These are phyloP conservation scores for Cherax quadricarinatus DNA, from an alignment of 1,140 invertebrate genomes.

Conservation along the genomic window DNA sequence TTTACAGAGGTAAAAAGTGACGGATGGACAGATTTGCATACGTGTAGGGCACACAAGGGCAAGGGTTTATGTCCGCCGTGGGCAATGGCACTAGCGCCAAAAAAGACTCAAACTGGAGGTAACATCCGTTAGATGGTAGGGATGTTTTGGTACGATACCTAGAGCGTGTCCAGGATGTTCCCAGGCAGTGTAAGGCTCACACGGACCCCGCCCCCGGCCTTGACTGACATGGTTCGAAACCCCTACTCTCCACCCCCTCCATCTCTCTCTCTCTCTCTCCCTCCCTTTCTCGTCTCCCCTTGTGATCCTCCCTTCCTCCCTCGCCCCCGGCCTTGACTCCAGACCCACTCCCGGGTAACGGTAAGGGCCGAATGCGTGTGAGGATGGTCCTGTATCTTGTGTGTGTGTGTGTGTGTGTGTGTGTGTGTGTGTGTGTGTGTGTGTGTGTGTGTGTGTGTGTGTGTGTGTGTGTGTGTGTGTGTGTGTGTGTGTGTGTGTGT, in stretches of 20 bases:
- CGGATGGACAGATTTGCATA: too few relatives aligned
- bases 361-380: constrained; percentile 23
- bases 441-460: constrained; percentile 29
- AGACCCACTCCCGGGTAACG: constrained; percentile 1
- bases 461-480: constrained; percentile 38
- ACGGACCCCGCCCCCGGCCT: constrained; percentile 20
- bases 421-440: constrained; percentile 45
- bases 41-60: too few relatives aligned
- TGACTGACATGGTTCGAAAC: constrained; percentile 34
- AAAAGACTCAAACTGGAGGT: not conserved
- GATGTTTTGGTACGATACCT: not conserved
- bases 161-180: constrained; percentile 3
- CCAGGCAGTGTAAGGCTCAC: constrained; percentile 2
- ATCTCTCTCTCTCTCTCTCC: too few relatives aligned
- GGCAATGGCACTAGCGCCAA: too few relatives aligned
- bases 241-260: not conserved
- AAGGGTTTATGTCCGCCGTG: too few relatives aligned
- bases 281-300: too few relatives aligned
- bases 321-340: constrained; percentile 26
- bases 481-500: not conserved
- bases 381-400: not conserved
- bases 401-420: constrained; percentile 42
- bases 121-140: not conserved
- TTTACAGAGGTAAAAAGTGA: too few relatives aligned
- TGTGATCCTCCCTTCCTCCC: not conserved